Conservation (phyloP, 2,888 invertebrate species). For the Thera britannica region DNA sequence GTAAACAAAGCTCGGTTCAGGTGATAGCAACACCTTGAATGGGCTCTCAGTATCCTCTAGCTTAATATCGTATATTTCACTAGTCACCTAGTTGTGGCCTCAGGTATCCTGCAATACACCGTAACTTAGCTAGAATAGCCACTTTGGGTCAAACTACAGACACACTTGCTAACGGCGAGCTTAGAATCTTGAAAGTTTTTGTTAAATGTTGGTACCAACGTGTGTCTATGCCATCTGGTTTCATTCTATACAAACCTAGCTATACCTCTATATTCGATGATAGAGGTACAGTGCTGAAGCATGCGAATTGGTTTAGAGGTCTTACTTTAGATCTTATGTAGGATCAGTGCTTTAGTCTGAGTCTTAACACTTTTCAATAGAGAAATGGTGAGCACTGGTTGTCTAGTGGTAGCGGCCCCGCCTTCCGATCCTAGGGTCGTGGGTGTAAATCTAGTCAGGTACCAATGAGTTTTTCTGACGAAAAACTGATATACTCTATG, state of each 20-base stretch:
- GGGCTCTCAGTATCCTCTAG: slow-evolving; percentile 29
- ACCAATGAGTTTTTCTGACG: too few species aligned
- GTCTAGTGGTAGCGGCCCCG: too few species aligned
- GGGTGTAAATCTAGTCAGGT: too few species aligned
- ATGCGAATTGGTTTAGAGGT: background rate
- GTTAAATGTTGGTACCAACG: background rate
- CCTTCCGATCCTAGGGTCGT: too few species aligned
- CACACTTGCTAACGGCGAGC: slow-evolving; percentile 15
- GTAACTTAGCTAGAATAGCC: slow-evolving; percentile 59
- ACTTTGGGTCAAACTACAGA: slow-evolving; percentile 46
- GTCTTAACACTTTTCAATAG: too few species aligned
- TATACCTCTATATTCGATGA: background rate
- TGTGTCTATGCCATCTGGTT: background rate
- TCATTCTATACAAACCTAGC: background rate
- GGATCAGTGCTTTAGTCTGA: too few species aligned
- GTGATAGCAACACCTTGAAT: slow-evolving; percentile 39
- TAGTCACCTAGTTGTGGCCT: slow-evolving; percentile 44
- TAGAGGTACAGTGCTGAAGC: background rate
- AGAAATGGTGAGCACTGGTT: too few species aligned
- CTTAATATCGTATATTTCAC: slow-evolving; percentile 48
- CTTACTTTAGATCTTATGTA: background rate
- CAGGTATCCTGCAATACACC: slow-evolving; percentile 54
- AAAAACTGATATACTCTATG: too few species aligned
- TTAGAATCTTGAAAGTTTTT: background rate
- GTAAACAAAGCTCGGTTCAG: slow-evolving; percentile 38